Conservation (phyloP, 92 coral and sea anemone genomes). For the Palythoa grandiflora region DNA sequence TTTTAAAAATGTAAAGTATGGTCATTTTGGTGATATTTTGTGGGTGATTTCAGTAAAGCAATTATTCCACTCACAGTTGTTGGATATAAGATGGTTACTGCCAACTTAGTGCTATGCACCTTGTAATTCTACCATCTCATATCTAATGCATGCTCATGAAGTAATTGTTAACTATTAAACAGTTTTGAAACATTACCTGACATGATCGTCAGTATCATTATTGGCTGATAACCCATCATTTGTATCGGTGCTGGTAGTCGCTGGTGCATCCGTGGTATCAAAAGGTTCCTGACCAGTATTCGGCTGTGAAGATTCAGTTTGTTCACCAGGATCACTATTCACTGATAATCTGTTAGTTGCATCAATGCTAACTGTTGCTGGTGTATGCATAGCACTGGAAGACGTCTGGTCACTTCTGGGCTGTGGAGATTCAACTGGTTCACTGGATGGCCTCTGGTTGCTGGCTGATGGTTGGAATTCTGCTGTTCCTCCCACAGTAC, state of each 20-base stretch:
- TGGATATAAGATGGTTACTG: slow-evolving; percentile 38
- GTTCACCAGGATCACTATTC: slow-evolving; percentile 44
- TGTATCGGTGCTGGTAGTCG: slow-evolving; percentile 28
- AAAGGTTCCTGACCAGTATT: slow-evolving; percentile 36
- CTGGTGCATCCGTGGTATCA: slow-evolving; percentile 31
- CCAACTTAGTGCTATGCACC: slow-evolving; percentile 25
- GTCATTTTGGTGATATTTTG: slow-evolving; percentile 35
- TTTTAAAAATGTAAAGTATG: slow-evolving; percentile 20
- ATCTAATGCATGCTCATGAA: slow-evolving; percentile 32
- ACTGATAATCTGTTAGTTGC: slow-evolving; percentile 28
- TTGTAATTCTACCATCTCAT: slow-evolving; percentile 35
- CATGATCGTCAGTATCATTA: slow-evolving; percentile 34
- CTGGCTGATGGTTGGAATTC: slow-evolving; percentile 38
- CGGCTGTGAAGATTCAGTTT: slow-evolving; percentile 34
- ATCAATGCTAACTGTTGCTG: slow-evolving; percentile 43
- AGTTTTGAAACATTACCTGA: slow-evolving; percentile 32
- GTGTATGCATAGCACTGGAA: slow-evolving; percentile 44
- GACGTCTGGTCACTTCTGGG: slow-evolving; percentile 37
- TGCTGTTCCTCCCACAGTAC: slow-evolving; percentile 40
- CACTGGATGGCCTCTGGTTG: slow-evolving; percentile 42
- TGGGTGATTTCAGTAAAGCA: slow-evolving; percentile 35
- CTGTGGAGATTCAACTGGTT: slow-evolving; percentile 29
- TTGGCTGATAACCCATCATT: slow-evolving; percentile 35
- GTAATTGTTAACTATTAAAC: slow-evolving; percentile 35
- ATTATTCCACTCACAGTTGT: slow-evolving; percentile 18